Evolutionary conservation across 2,113 vertebrate genomes (phyloP), one percentile per base, ranked within the genome.

Genomic region (Dascyllus trimaculatus): DNA sequence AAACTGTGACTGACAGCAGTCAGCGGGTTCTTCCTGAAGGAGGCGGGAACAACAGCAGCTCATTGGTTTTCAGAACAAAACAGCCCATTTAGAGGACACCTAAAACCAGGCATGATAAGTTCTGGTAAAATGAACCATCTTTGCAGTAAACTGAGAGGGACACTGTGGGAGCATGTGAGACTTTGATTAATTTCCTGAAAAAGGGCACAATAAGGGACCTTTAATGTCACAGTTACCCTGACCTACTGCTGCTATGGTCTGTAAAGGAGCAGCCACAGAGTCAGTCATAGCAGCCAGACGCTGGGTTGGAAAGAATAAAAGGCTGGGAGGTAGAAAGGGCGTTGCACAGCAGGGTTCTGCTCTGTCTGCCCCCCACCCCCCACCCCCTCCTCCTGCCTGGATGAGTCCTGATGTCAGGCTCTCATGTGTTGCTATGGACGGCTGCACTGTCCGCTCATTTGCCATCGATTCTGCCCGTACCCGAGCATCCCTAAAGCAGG

Each of bases 401-500:
- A 48, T 29, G 17, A 68, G 43, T 52, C 43, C 48, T 51, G 15
- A 82, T 75, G 75, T 72, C 54, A 78, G 54, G 53, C 49, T 58
- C 60, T 78, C 54, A 35, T 35, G 71, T 86, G 71, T 76, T 53
- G 62, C 56, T 63, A 29, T 43, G 62, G 51, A 38, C 15, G 25
- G 49, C 21, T 70, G 52, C 68, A 56, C 51, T 26, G 24, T 32
- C 48, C 32, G 21, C 72, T 78, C 73, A 67, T 80, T 74, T 74
- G 54, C 59, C 59, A 78, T 63, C 4, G 18, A 66, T 60, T 62
- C 70, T 29, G 45, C 56, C 56, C 51, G 63, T 64, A 21, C 40
- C 54, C 10, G 17, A 74, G 21, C 52, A 62, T 66, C 69, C 25
- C 66, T 53, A 62, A 87, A 87, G 40, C 65, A 54, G 64, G 70